Evolutionary conservation across 1,140 invertebrate genomes (phyloP).

Genomic region (Drosophila jambulina): DNA sequence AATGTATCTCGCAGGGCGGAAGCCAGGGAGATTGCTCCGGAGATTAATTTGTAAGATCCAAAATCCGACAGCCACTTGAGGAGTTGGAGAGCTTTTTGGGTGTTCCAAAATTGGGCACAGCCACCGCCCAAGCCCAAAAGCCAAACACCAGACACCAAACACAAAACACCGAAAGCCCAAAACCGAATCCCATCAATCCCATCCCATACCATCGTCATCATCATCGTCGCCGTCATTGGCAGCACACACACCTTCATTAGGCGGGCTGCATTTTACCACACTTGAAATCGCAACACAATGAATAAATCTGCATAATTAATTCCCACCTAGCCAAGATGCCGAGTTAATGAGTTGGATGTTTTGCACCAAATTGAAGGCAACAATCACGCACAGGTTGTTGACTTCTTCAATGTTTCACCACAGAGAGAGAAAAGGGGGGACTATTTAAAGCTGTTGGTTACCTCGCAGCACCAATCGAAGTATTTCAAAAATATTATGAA

Average conservation of each 20-base stretch:
- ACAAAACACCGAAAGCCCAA: conserved; percentile 2
- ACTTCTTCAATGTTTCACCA: conserved; percentile 58
- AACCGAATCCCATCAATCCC: conserved; percentile 22
- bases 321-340: conserved; percentile 73
- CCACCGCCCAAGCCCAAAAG: conserved; percentile 14
- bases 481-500: no score
- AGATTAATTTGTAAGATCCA: conserved; percentile 67
- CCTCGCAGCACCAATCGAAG: no score
- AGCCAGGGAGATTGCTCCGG: conserved; percentile 46
- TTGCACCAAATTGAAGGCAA: conserved; percentile 79
- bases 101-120: conserved; percentile 40
- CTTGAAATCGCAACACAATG: conserved; percentile 83
- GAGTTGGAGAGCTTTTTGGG: conserved; percentile 36
- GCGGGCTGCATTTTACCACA: conserved; percentile 78
- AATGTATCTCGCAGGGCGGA: conserved; percentile 48
- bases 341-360: conserved; percentile 76
- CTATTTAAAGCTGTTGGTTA: no score
- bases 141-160: neutral
- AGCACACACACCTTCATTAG: conserved; percentile 70
- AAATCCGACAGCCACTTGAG: conserved; percentile 22
- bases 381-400: conserved; percentile 75
- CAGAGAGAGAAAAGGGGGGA: neutral
- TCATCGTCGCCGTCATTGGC: conserved; percentile 37
- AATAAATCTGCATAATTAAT: conserved; percentile 83
- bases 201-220: conserved; percentile 18